Percentiles rank a stretch among this genome's conserved stretches.
Conservation (phyloP, 2,113 vertebrate genomes). For the Odocoileus hemionus region DNA sequence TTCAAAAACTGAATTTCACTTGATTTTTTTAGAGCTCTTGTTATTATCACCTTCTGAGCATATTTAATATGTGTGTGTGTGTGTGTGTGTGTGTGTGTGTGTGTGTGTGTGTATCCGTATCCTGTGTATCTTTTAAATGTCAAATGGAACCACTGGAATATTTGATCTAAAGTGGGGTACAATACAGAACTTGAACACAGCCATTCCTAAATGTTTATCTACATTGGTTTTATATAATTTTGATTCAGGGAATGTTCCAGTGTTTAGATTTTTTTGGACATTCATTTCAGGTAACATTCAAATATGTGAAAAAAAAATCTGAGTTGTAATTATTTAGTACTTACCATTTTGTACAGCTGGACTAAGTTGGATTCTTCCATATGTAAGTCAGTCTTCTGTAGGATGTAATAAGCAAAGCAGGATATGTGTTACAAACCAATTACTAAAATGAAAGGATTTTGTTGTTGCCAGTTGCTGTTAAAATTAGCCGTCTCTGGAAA, state of each 20-base stretch:
- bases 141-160: background rate
- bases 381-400: conserved; percentile 39
- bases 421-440: conserved; percentile 62
- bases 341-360: background rate
- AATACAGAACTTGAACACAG: background rate
- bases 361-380: conserved; percentile 13
- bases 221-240: background rate
- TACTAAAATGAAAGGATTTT: conserved; percentile 68
- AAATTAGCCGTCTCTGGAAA: conserved; percentile 73
- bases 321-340: background rate
- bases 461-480: conserved; percentile 51
- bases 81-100: background rate
- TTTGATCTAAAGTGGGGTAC: background rate
- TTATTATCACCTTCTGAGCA: background rate
- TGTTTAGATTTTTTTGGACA: conserved; percentile 1
- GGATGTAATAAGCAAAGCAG: conserved; percentile 57
- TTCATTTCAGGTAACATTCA: background rate
- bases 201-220: background rate
- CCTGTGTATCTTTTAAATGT: background rate
- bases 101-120: too few relatives aligned
- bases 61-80: background rate
- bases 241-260: background rate
- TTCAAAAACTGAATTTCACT: conserved; percentile 9
- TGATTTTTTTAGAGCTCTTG: background rate
- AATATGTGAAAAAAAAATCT: background rate